Evolutionary conservation across 2,113 vertebrate species (phyloP).

Genomic region (Sebastes schlegelii): DNA sequence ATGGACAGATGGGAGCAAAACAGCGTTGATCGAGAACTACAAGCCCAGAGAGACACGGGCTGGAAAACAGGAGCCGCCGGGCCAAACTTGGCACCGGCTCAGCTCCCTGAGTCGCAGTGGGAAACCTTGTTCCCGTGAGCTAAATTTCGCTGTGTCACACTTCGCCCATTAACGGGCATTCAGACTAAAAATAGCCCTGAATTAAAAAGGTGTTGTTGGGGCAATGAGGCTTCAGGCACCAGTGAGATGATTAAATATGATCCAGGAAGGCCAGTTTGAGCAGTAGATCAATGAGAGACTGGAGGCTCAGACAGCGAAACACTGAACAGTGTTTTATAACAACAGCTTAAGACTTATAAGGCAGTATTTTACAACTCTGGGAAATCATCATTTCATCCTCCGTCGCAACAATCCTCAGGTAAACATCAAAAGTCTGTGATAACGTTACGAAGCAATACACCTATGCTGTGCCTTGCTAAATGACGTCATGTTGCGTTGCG

Average conservation of each 20-base stretch:
- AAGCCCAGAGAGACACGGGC: not conserved
- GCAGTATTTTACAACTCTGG: not conserved
- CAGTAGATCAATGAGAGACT: not conserved
- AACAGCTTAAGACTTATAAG: not conserved
- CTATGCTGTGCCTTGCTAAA: not conserved
- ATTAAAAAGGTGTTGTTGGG: not conserved
- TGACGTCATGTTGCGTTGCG: not conserved
- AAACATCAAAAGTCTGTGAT: not conserved
- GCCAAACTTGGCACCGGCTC: slow-evolving; percentile 20
- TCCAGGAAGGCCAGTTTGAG: not conserved
- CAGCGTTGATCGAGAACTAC: slow-evolving; percentile 4
- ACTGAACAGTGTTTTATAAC: not conserved
- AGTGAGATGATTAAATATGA: not conserved
- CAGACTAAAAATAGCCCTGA: not conserved
- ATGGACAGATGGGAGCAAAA: slow-evolving; percentile 18
- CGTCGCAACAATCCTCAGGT: not conserved
- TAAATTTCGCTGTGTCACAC: slow-evolving; percentile 25
- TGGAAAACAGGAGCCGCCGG: slow-evolving; percentile 13
- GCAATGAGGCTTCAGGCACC: not conserved
- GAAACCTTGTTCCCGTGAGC: slow-evolving; percentile 18
- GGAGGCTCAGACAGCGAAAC: not conserved
- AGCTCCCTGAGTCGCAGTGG: slow-evolving; percentile 10
- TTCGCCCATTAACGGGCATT: not conserved
- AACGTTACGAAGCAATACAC: not conserved
- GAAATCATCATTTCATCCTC: not conserved